Evolutionary conservation across 53 echinoderm and acorn worm genomes (phyloP).

Genomic region (Paracentrotus lividus): DNA sequence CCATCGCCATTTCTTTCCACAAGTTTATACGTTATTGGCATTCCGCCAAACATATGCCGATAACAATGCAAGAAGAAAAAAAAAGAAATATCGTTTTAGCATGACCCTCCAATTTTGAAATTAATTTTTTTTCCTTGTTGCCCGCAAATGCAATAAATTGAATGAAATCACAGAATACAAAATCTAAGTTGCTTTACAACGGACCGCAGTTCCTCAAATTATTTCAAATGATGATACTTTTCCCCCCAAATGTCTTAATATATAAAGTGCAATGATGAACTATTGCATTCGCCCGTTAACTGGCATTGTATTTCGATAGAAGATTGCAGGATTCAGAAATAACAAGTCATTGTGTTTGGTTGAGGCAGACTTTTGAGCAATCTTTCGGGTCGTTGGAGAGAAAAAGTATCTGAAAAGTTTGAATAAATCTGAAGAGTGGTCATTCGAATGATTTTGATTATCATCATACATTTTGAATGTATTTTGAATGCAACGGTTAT

Average conservation of each 20-base stretch:
- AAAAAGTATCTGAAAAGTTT: not conserved
- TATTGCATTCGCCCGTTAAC: constrained; percentile 21
- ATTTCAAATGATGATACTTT: not conserved
- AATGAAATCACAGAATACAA: not conserved
- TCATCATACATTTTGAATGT: not conserved
- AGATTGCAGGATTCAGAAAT: not conserved
- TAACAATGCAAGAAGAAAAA: not conserved
- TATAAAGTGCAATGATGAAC: constrained; percentile 16
- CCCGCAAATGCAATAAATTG: not conserved
- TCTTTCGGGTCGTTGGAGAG: not conserved
- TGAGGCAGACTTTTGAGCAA: not conserved
- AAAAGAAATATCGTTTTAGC: not conserved
- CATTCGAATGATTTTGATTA: too few species aligned
- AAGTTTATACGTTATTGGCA: not conserved
- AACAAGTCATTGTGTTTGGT: not conserved
- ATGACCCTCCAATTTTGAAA: not conserved
- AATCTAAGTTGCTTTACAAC: not conserved
- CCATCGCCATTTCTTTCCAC: not conserved
- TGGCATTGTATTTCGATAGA: not conserved
- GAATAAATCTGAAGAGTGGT: not conserved
- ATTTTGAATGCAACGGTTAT: not conserved
- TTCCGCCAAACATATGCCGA: not conserved
- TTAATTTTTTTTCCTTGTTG: not conserved
- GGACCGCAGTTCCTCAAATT: not conserved
- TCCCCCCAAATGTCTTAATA: too few species aligned